Conservation (phyloP, 2,888 invertebrate species). For the Melinopterus prodromus region DNA sequence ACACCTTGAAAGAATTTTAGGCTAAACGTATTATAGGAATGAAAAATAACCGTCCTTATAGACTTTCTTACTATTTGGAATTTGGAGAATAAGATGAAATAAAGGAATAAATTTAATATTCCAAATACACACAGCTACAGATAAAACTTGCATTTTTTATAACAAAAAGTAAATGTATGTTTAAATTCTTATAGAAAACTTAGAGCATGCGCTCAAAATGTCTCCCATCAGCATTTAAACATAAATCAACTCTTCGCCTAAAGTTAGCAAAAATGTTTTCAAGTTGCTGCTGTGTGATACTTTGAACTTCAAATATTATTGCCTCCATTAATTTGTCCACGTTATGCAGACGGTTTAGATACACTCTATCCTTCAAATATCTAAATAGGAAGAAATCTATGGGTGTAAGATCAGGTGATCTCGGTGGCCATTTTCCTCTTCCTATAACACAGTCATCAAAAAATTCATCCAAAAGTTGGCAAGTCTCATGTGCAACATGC, state of each 20-base stretch:
- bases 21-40: not conserved
- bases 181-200: not conserved
- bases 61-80: not conserved
- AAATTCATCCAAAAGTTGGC: slow-evolving; percentile 21
- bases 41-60: not conserved
- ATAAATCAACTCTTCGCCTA: slow-evolving; percentile 10
- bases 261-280: not conserved
- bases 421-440: not conserved
- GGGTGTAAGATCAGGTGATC: slow-evolving; percentile 9
- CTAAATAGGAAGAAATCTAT: slow-evolving; percentile 11
- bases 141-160: not conserved
- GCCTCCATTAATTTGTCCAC: slow-evolving; percentile 8
- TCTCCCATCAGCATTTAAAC: slow-evolving; percentile 9
- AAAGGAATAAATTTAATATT: slow-evolving; percentile 13
- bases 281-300: not conserved
- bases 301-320: slow-evolving; percentile 5
- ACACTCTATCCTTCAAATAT: slow-evolving; percentile 13
- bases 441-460: slow-evolving; percentile 30
- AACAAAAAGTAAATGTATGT: not conserved
- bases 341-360: slow-evolving; percentile 6
- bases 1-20: not conserved
- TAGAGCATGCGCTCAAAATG: not conserved
- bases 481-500: slow-evolving; percentile 30
- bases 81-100: slow-evolving; percentile 8
- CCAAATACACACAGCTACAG: not conserved